These are phyloP conservation scores for Phaenicophaeus curvirostris DNA, from an alignment of 2,797 vertebrate species.

Conservation along the genomic window DNA sequence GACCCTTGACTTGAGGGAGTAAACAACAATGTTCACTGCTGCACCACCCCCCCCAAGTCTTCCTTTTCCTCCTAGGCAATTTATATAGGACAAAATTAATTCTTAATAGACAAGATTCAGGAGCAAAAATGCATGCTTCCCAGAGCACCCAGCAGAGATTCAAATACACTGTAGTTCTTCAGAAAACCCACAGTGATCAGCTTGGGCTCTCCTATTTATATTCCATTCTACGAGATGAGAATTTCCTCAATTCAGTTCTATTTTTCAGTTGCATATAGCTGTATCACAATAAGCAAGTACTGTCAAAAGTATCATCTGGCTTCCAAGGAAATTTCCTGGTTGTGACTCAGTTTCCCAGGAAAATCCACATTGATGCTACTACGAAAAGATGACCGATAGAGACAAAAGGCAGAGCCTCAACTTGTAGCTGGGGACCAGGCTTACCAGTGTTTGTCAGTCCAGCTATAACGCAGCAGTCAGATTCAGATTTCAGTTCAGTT, in stretches of 20 bases:
- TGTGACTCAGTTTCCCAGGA: background rate
- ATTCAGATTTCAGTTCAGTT: background rate
- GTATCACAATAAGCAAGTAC: background rate
- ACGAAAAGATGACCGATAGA: background rate
- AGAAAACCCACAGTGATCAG: background rate
- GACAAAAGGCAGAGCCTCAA: background rate
- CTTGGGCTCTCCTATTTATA: background rate
- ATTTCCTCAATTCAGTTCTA: background rate
- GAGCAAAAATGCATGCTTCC: background rate
- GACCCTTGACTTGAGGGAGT: background rate
- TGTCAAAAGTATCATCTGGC: background rate
- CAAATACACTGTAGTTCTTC: background rate
- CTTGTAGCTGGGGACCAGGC: background rate
- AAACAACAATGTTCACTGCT: background rate
- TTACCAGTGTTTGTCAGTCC: background rate
- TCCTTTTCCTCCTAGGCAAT: background rate
- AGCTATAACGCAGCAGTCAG: background rate
- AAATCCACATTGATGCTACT: background rate
- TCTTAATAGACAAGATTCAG: background rate
- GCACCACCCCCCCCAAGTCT: background rate
- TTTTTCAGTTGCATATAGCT: background rate
- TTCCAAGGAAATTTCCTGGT: background rate
- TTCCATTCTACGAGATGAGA: background rate
- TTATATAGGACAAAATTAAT: background rate
- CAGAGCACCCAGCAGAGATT: background rate